These are phyloP conservation scores for Lytechinus variegatus DNA, from an alignment of 35 echinoderm and acorn worm species.

Conservation along the genomic window DNA sequence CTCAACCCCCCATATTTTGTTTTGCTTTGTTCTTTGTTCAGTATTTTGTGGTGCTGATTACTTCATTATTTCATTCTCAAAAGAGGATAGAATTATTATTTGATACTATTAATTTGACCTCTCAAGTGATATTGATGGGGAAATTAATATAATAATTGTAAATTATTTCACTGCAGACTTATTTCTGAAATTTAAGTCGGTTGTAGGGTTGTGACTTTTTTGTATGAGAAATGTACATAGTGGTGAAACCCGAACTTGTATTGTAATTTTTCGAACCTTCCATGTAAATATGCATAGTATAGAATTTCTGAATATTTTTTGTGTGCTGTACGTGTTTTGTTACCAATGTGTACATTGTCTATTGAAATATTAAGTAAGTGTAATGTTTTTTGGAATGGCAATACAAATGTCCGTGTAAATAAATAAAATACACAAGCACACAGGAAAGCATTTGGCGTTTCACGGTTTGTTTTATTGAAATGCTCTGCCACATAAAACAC, in stretches of 20 bases:
- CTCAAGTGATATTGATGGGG: neutral
- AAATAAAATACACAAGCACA: neutral
- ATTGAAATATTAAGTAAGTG: conserved; percentile 12
- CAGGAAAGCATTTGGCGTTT: neutral
- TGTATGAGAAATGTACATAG: conserved; percentile 19
- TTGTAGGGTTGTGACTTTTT: conserved; percentile 15
- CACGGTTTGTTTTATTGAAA: neutral
- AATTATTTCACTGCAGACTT: neutral
- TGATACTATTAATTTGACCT: neutral
- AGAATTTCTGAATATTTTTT: conserved; percentile 48
- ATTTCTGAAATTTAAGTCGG: neutral
- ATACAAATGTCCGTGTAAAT: conserved; percentile 14
- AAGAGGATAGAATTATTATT: neutral
- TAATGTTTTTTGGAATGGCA: neutral
- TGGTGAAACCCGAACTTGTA: conserved; percentile 12
- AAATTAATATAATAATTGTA: neutral
- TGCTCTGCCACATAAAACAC: neutral
- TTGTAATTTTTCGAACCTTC: conserved; percentile 36
- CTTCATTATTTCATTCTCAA: too few relatives aligned
- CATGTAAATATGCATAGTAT: conserved; percentile 33
- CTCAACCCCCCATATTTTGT: too few relatives aligned
- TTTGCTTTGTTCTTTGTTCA: too few relatives aligned
- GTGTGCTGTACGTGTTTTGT: conserved; percentile 30
- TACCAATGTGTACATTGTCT: conserved; percentile 32
- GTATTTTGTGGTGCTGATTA: too few relatives aligned